phyloP scores from a whole-genome alignment of 2,888 invertebrate species.

The Marronus borbonicus region DNA sequence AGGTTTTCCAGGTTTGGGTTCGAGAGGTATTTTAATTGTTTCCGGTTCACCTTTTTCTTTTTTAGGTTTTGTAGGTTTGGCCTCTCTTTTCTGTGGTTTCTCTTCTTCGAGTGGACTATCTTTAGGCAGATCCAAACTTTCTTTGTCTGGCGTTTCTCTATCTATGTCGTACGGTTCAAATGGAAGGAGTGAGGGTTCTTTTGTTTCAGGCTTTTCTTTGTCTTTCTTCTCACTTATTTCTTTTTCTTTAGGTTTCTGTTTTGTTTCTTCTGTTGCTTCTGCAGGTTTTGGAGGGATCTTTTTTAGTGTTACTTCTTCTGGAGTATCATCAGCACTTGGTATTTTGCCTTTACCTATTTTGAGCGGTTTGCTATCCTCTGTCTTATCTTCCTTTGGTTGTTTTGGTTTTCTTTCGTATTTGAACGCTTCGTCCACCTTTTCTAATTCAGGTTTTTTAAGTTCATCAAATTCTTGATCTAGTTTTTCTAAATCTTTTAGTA shows the following conservation, averaged over 20 bases:
- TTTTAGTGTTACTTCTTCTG: conserved; percentile 64
- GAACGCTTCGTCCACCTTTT: conserved; percentile 66
- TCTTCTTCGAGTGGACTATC: conserved; percentile 61
- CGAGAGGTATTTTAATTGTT: conserved; percentile 64
- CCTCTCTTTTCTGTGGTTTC: conserved; percentile 64
- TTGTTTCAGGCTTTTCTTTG: conserved; percentile 56
- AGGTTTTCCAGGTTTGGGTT: conserved; percentile 68
- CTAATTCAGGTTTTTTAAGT: conserved; percentile 66
- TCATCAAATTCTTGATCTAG: conserved; percentile 69
- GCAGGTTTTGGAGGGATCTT: conserved; percentile 65
- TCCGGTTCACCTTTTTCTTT: conserved; percentile 70
- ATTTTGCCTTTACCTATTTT: conserved; percentile 66
- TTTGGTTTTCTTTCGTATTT: conserved; percentile 58
- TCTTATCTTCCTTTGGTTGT: conserved; percentile 56
- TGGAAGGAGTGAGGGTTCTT: conserved; percentile 65
- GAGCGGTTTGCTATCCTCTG: conserved; percentile 60
- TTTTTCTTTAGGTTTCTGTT: conserved; percentile 46
- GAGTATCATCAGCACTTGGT: conserved; percentile 62
- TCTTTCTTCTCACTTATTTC: conserved; percentile 52
- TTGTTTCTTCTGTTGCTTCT: conserved; percentile 47
- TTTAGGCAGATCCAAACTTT: conserved; percentile 63
- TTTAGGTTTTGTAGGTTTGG: conserved; percentile 62
- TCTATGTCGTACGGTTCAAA: conserved; percentile 69
- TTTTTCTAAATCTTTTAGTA: conserved; percentile 68
- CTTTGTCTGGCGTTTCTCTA: conserved; percentile 66